Conservation (phyloP, 2,888 invertebrate species). For the Athetis lepigone region DNA sequence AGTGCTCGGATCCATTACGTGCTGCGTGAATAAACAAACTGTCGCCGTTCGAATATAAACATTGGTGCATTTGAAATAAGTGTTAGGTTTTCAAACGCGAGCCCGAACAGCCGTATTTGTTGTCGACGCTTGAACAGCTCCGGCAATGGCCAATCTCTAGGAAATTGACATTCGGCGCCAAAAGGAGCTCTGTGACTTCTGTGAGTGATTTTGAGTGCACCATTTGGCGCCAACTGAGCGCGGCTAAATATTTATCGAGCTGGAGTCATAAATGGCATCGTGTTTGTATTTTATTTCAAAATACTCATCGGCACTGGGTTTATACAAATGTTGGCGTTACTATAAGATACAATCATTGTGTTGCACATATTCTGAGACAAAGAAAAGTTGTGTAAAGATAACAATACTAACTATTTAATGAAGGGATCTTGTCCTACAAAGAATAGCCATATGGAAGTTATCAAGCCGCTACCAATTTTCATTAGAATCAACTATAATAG, state of each 20-base stretch:
- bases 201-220: slow-evolving; percentile 78
- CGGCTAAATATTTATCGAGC: slow-evolving; percentile 81
- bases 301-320: slow-evolving; percentile 28
- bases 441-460: background rate
- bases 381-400: slow-evolving; percentile 21
- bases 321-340: slow-evolving; percentile 36
- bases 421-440: slow-evolving; percentile 16
- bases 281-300: slow-evolving; percentile 60
- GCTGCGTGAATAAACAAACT: slow-evolving; percentile 80
- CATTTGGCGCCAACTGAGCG: slow-evolving; percentile 78
- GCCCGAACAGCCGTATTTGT: slow-evolving; percentile 67
- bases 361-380: slow-evolving; percentile 7
- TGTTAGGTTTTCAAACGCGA: slow-evolving; percentile 32
- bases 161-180: slow-evolving; percentile 87
- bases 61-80: slow-evolving; percentile 64
- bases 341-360: slow-evolving; percentile 15
- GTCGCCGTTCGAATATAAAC: slow-evolving; percentile 74
- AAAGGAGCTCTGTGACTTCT: slow-evolving; percentile 77
- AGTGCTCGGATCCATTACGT: slow-evolving; percentile 86
- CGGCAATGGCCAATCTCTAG: slow-evolving; percentile 80
- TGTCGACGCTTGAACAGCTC: slow-evolving; percentile 72
- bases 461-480: slow-evolving; percentile 4
- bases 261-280: slow-evolving; percentile 73
- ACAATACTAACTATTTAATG: slow-evolving; percentile 36
- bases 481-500: slow-evolving; percentile 8